phyloP scores from a whole-genome alignment of 2,797 vertebrate species.

The Okamejei kenojei region DNA sequence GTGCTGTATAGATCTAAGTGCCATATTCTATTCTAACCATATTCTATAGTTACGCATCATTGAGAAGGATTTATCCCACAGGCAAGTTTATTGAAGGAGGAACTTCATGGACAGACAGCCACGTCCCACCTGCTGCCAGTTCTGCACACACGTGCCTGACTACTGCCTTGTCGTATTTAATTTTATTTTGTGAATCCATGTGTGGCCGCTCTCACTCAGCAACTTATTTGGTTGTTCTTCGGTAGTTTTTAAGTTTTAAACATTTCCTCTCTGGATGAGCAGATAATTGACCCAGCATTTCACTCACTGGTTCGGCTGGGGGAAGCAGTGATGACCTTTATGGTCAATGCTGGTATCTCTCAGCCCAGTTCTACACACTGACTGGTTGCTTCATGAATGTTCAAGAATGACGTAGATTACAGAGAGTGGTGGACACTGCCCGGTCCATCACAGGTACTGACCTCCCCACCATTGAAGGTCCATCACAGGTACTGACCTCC shows the following conservation, averaged over 20 bases:
- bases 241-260: not conserved
- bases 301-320: not conserved
- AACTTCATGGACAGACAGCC: not conserved
- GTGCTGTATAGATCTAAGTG: too few species aligned
- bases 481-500: too few species aligned
- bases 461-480: too few species aligned
- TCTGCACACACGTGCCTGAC: not conserved
- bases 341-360: not conserved
- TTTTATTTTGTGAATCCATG: not conserved
- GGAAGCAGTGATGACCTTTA: not conserved
- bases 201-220: not conserved
- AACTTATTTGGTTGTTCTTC: not conserved
- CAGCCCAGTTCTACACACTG: too few species aligned
- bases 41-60: too few species aligned
- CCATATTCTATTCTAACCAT: too few species aligned
- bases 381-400: too few species aligned
- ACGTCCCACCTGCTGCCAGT: not conserved
- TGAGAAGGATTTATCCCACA: not conserved
- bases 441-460: too few species aligned
- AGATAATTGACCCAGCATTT: not conserved
- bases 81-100: not conserved
- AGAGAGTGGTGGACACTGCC: too few species aligned
- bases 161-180: not conserved
- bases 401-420: too few species aligned
- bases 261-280: not conserved